A percentile compares a stretch with the other conserved stretches of the same genome.
These are phyloP conservation scores for Holothuria leucospilota DNA, from an alignment of 53 echinoderm and acorn worm genomes.

Conservation along the genomic window DNA sequence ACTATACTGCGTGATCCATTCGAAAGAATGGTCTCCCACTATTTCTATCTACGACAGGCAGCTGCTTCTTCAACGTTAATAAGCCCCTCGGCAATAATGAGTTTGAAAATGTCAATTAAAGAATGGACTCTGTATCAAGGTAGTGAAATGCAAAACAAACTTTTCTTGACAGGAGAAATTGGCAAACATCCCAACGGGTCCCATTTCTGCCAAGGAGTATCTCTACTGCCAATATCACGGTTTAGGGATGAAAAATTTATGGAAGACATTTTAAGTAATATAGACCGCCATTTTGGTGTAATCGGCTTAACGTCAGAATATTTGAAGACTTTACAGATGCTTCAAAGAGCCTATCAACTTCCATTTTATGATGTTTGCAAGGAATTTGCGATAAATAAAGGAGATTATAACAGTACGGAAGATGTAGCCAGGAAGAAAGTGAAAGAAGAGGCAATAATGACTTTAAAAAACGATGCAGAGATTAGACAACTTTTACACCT, in stretches of 20 bases:
- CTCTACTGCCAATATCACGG: background rate
- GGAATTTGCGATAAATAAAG: conserved; percentile 2
- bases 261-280: conserved; percentile 6
- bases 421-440: background rate
- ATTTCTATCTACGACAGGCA: conserved; percentile 21
- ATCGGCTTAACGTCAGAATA: conserved; percentile 27
- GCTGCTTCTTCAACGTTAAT: background rate
- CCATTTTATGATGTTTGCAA: conserved; percentile 38
- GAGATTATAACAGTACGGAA: conserved; percentile 8
- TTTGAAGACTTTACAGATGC: background rate
- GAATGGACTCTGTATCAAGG: conserved; percentile 8
- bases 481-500: conserved; percentile 23
- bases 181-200: background rate
- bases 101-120: background rate
- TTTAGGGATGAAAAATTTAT: conserved; percentile 7
- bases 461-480: background rate
- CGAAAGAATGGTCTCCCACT: conserved; percentile 41
- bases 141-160: conserved; percentile 25
- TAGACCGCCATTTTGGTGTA: conserved; percentile 25
- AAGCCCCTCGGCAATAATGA: background rate
- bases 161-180: background rate
- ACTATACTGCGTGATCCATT: conserved; percentile 37
- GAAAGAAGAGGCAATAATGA: background rate
- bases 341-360: conserved; percentile 4
- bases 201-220: background rate